phyloP scores from a whole-genome alignment of 2,888 invertebrate species.

The Abrostola tripartita region DNA sequence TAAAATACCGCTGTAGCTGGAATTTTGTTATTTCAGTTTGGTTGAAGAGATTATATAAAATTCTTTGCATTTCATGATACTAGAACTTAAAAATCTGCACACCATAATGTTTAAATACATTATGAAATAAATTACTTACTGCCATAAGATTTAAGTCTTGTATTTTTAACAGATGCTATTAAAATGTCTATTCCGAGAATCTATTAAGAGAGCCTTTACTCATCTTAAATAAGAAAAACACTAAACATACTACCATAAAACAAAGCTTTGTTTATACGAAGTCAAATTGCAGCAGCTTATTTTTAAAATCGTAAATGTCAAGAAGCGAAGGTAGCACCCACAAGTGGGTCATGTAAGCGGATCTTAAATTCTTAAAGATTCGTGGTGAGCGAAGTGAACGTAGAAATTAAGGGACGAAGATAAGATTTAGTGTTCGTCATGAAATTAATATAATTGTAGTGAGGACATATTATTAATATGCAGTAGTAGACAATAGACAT shows the following conservation, averaged over 20 bases:
- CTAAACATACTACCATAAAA: constrained; percentile 37
- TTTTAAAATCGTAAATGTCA: constrained; percentile 61
- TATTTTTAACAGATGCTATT: constrained; percentile 6
- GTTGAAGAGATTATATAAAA: neutral
- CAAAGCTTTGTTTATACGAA: constrained; percentile 50
- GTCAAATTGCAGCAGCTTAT: constrained; percentile 53
- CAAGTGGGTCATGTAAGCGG: constrained; percentile 53
- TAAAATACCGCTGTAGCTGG: constrained; percentile 23
- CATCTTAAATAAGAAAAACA: constrained; percentile 41
- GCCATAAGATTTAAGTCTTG: too few relatives aligned
- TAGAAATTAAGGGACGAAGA: constrained; percentile 15
- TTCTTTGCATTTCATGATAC: constrained; percentile 8
- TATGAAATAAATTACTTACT: too few relatives aligned
- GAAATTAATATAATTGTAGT: neutral
- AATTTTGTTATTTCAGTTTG: constrained; percentile 28
- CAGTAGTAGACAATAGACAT: too few relatives aligned
- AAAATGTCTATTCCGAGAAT: constrained; percentile 23
- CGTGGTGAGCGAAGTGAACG: constrained; percentile 33
- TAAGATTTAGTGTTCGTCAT: neutral
- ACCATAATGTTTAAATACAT: too few relatives aligned
- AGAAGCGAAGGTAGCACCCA: constrained; percentile 38
- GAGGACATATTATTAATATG: neutral
- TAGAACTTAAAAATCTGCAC: constrained; percentile 10
- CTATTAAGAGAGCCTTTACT: constrained; percentile 8
- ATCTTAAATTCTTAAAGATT: constrained; percentile 41